Conservation (phyloP, 2,113 vertebrate species). For the Cettia cetti region DNA sequence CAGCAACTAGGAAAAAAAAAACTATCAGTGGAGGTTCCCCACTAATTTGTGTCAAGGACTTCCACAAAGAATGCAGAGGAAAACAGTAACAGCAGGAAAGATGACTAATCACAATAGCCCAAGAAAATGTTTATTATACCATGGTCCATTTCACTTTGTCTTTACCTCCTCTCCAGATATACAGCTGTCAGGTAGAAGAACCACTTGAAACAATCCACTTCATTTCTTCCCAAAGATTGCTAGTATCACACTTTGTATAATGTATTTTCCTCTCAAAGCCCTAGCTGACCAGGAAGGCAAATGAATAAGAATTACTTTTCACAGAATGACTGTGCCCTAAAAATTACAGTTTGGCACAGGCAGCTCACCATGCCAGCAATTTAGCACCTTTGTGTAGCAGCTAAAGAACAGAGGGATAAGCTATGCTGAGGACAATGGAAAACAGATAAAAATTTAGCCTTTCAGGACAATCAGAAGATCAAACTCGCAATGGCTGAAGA, state of each 20-base stretch:
- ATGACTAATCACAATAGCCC: not conserved
- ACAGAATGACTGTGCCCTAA: not conserved
- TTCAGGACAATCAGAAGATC: not conserved
- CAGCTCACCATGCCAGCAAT: not conserved
- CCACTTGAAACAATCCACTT: not conserved
- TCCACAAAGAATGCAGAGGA: not conserved
- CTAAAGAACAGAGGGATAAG: not conserved
- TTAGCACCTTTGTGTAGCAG: not conserved
- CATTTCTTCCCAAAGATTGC: not conserved
- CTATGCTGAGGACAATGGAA: not conserved
- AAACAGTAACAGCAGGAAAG: not conserved
- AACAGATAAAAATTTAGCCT: not conserved
- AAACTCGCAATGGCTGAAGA: not conserved
- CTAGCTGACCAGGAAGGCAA: not conserved
- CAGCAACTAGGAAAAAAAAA: not conserved
- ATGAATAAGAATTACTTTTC: not conserved
- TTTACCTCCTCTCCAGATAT: not conserved
- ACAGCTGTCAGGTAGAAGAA: not conserved
- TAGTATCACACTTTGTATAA: not conserved
- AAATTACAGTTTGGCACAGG: not conserved
- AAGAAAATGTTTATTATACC: not conserved
- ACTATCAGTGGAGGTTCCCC: not conserved
- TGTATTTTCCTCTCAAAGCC: not conserved
- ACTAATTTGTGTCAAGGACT: not conserved
- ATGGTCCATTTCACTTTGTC: not conserved